Percentiles rank a stretch among this genome's conserved stretches.
Conservation (phyloP, 2,113 vertebrate genomes). For the Aspidoscelis tigris region DNA sequence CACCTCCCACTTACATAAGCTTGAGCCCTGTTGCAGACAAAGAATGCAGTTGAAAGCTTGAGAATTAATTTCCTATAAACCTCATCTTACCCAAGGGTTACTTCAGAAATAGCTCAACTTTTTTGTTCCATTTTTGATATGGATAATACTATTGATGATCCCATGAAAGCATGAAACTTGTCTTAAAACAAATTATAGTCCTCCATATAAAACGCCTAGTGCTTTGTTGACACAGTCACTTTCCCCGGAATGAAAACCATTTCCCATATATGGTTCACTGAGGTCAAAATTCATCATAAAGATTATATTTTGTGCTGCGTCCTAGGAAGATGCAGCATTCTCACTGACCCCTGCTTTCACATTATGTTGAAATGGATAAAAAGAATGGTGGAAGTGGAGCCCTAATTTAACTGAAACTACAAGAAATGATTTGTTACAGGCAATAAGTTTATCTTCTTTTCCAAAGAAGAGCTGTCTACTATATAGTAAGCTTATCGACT, state of each 20-base stretch:
- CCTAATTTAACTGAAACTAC: conserved; percentile 20
- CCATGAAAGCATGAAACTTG: conserved; percentile 49
- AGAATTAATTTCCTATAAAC: conserved; percentile 33
- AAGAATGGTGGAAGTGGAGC: conserved; percentile 37
- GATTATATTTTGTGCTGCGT: conserved; percentile 39
- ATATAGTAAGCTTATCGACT: conserved; percentile 51
- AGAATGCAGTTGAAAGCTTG: conserved; percentile 1
- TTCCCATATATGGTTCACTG: conserved; percentile 52
- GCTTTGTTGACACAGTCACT: conserved; percentile 19
- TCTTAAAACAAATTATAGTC: conserved; percentile 47
- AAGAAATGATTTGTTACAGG: not conserved
- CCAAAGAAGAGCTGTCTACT: conserved; percentile 49
- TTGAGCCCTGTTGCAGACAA: not conserved
- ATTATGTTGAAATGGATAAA: conserved; percentile 57
- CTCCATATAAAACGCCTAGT: not conserved
- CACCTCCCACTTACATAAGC: not conserved
- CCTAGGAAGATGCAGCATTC: conserved; percentile 52
- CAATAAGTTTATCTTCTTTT: conserved; percentile 55
- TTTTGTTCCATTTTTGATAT: conserved; percentile 23
- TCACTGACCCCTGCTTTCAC: conserved; percentile 52
- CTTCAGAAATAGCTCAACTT: not conserved
- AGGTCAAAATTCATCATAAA: conserved; percentile 52
- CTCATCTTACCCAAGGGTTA: conserved; percentile 11
- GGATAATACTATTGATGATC: conserved; percentile 33
- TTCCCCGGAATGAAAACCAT: conserved; percentile 37